Base-by-base conservation (phyloP, 1,140 invertebrate genomes). In the Augochlora pura region DNA sequence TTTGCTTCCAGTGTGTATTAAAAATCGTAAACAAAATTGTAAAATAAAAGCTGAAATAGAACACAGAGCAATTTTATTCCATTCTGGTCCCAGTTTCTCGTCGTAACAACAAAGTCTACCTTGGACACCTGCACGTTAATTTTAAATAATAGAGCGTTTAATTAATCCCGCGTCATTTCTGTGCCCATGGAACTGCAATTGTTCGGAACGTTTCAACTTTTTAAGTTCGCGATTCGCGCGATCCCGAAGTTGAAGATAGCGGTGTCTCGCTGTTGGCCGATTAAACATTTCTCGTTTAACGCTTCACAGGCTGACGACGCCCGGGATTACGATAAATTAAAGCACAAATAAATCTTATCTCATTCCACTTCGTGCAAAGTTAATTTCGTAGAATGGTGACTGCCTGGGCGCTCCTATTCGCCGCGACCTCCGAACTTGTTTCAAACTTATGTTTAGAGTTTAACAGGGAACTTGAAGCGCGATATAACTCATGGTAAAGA, bases 371-470 rank as follows among this genome's bases (percentile, higher is more conserved):
- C 25, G 25, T 25, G 16, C 65, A 0, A 16, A 62, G 74, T 77
- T 77, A 69, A 77, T 77, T 69, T 38, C 16, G 4, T 16, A 49
- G 42, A 62, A 77, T 38, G 39, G 68, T 49, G 57, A 69, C 60
- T 72, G 49, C 46, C 46, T 64, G 46, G 16, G 27, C 39, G 52
- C 42, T 70, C 63, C 66, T 60, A 63, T 77, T 70, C 67, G n/a
- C 7, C 21, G 52, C 25, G 12, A 9, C 10, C 18, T n/a, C 10
- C 6, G 57, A 57, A 78, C 60, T 78, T 78, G 60, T 78, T 78
- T 72, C 42, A 65, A 78, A 78, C 76, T 78, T 78, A 70, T 65
- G 68, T 78, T 72, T 77, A 69, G 57, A 77, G 74, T 77, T 77
- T 71, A 70, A 72, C 42, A 49, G 68, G 68, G 60, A 72, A 78